Conservation (phyloP, 2,797 vertebrate genomes). For the Phoxinus dragarum region DNA sequence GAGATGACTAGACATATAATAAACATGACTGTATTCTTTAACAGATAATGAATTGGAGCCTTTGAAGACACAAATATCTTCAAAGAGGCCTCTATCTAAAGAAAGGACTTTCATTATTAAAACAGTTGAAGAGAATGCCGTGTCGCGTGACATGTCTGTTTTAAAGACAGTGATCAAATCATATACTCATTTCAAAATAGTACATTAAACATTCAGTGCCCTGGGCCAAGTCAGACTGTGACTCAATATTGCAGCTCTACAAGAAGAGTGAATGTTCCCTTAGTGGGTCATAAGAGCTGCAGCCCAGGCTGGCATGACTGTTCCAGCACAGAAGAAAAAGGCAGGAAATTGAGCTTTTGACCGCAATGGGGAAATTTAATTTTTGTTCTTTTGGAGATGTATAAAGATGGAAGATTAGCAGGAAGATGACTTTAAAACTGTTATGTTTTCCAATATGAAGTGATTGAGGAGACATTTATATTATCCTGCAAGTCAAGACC, state of each 20-base stretch:
- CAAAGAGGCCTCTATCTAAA: conserved; percentile 2
- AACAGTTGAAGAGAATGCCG: not conserved
- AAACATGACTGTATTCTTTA: not conserved
- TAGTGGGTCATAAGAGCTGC: conserved; percentile 50
- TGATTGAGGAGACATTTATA: not conserved
- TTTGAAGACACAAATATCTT: not conserved
- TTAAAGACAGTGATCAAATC: conserved; percentile 28
- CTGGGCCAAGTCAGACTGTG: conserved; percentile 44
- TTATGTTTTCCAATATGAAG: not conserved
- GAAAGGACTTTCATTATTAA: not conserved
- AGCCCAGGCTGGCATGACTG: not conserved
- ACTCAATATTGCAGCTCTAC: conserved; percentile 51
- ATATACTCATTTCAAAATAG: conserved; percentile 27
- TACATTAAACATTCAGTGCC: conserved; percentile 45
- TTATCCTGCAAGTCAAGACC: not conserved
- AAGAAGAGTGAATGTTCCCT: conserved; percentile 33
- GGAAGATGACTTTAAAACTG: not conserved
- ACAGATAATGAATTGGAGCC: not conserved
- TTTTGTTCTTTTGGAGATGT: not conserved
- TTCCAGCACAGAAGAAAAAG: not conserved
- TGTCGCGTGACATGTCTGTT: conserved; percentile 6
- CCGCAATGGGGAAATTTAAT: not conserved
- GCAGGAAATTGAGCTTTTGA: not conserved
- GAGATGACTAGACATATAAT: conserved; percentile 8
- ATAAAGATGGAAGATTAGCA: not conserved